Evolutionary conservation across 2,797 vertebrate genomes (phyloP).

Genomic region (Clarias pachynema): DNA sequence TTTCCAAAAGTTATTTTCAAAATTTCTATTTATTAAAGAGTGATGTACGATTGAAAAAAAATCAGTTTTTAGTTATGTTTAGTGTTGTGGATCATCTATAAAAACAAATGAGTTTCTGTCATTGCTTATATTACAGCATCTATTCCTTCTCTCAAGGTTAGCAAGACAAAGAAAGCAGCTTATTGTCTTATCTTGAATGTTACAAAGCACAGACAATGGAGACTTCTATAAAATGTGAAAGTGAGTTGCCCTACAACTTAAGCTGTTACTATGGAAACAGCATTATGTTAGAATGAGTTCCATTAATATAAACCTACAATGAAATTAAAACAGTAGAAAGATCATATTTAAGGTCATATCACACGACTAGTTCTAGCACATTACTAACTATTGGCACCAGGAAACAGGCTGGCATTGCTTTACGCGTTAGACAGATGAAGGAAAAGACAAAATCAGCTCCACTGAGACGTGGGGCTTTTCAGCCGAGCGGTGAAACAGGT

Average conservation of each 20-base stretch:
- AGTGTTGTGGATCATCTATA: not conserved
- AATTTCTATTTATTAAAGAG: not conserved
- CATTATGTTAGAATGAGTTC: not conserved
- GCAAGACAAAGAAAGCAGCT: not conserved
- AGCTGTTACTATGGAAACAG: not conserved
- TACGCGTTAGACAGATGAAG: conserved; percentile 13
- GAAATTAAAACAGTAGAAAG: not conserved
- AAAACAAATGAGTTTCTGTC: not conserved
- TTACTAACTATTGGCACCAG: not conserved
- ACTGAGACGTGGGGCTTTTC: conserved; percentile 20
- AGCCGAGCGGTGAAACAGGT: conserved; percentile 32
- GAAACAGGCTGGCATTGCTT: not conserved
- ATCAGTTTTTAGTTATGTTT: not conserved
- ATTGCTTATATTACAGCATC: not conserved
- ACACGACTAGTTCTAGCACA: not conserved
- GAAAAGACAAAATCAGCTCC: conserved; percentile 19
- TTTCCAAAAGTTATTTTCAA: not conserved
- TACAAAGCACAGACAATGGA: not conserved
- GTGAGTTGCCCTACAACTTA: not conserved
- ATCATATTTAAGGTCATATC: not conserved
- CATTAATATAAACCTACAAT: not conserved
- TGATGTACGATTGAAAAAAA: not conserved
- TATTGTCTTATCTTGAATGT: not conserved
- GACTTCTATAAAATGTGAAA: not conserved
- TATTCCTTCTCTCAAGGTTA: not conserved